A percentile compares a stretch with the other conserved stretches of the same genome.
Evolutionary conservation across 2,113 vertebrate genomes (phyloP).

Genomic region (Carettochelys insculpta): DNA sequence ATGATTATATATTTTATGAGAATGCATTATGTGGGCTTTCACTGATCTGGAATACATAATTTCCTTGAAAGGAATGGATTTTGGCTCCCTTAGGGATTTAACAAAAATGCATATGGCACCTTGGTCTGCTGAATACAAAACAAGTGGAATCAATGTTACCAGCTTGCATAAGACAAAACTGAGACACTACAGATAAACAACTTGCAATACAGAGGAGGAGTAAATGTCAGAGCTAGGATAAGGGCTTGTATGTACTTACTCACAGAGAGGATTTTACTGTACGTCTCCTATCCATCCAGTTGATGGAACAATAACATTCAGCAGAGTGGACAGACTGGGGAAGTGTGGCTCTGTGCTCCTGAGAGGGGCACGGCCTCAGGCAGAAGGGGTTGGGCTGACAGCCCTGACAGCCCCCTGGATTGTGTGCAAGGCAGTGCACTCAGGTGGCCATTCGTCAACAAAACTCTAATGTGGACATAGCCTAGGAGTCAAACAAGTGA

Average conservation of each 20-base stretch:
- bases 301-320: neutral
- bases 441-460: too few relatives aligned
- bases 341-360: too few relatives aligned
- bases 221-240: neutral
- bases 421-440: too few relatives aligned
- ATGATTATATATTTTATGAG: neutral
- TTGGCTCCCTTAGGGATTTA: neutral
- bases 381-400: too few relatives aligned
- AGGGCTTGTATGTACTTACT: neutral
- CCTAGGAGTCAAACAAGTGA: neutral
- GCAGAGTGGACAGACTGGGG: too few relatives aligned
- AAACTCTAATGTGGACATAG: too few relatives aligned
- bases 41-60: neutral
- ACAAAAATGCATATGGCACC: neutral
- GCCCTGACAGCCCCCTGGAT: too few relatives aligned
- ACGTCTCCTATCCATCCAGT: neutral
- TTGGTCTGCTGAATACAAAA: neutral
- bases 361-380: too few relatives aligned
- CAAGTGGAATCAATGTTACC: neutral
- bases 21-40: neutral
- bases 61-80: neutral
- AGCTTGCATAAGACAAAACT: neutral
- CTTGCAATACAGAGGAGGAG: neutral
- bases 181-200: neutral
- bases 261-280: neutral